phyloP scores from a whole-genome alignment of 2,797 vertebrate genomes.

The Macrochelys suwanniensis region DNA sequence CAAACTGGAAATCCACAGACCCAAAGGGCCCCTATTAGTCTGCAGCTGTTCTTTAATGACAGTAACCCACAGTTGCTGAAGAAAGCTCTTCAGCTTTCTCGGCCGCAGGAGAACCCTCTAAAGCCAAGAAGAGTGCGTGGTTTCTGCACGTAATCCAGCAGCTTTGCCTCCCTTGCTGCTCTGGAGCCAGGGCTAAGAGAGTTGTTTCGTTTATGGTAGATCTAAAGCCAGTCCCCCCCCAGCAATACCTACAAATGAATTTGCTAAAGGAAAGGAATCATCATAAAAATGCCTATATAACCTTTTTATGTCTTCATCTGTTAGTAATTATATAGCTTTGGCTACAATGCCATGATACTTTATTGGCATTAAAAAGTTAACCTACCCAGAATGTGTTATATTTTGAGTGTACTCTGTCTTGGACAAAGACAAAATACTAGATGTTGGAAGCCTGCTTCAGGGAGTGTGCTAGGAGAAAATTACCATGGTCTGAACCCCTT shows the following conservation, averaged over 20 bases:
- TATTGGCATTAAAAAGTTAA: constrained; percentile 24
- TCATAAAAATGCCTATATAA: background rate
- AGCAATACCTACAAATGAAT: background rate
- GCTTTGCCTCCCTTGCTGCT: constrained; percentile 2
- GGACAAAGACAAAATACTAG: background rate
- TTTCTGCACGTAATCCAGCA: background rate
- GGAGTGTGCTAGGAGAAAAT: constrained; percentile 32
- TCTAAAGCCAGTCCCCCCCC: background rate
- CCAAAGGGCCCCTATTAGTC: background rate
- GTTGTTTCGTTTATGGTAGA: constrained; percentile 11
- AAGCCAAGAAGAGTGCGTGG: background rate
- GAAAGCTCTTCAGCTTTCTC: background rate
- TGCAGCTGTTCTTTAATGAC: background rate
- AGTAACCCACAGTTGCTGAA: background rate
- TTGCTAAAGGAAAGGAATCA: constrained; percentile 9
- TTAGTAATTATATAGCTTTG: constrained; percentile 48
- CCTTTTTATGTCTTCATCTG: constrained; percentile 27
- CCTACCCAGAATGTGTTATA: constrained; percentile 20
- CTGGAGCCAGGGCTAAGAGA: background rate
- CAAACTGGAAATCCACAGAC: fast-evolving
- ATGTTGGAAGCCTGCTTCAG: background rate
- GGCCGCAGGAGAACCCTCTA: background rate
- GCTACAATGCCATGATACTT: background rate
- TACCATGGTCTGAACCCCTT: background rate
- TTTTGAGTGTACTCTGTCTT: background rate